Conservation (phyloP, 37 sponge, comb jelly and placozoan genomes). For the Beroe ovata region DNA sequence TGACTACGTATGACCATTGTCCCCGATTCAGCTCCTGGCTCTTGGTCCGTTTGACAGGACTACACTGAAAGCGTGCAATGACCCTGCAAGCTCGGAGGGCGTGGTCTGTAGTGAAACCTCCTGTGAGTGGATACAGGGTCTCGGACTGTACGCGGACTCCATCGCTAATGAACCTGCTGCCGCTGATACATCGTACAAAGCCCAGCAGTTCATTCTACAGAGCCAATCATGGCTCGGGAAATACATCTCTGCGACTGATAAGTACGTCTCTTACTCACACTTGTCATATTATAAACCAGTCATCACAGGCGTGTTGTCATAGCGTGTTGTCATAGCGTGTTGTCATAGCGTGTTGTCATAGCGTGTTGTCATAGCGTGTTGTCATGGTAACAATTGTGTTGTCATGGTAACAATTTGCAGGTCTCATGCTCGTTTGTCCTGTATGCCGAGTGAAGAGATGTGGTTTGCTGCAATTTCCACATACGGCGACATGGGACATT, state of each 20-base stretch:
- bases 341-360: too few relatives aligned
- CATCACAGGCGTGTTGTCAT: too few relatives aligned
- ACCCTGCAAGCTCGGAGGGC: too few relatives aligned
- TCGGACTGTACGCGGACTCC: neutral
- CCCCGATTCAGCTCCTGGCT: too few relatives aligned
- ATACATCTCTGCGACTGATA: neutral
- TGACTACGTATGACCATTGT: too few relatives aligned
- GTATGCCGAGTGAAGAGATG: slow-evolving; percentile 62
- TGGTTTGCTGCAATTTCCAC: slow-evolving; percentile 46
- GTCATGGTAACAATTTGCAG: slow-evolving; percentile 9
- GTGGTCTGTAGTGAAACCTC: neutral
- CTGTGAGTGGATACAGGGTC: neutral
- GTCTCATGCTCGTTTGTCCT: slow-evolving; percentile 15
- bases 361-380: neutral
- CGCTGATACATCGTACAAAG: neutral
- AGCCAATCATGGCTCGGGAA: slow-evolving; percentile 39
- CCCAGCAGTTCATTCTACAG: neutral
- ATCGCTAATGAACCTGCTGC: too few relatives aligned
- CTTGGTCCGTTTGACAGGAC: too few relatives aligned
- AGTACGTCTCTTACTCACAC: neutral
- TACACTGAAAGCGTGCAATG: too few relatives aligned
- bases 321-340: too few relatives aligned
- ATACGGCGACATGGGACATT: slow-evolving; percentile 52
- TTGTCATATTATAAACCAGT: neutral
- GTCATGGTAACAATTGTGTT: neutral